phyloP scores from a whole-genome alignment of 2,113 vertebrate genomes.

The Lontra canadensis region DNA sequence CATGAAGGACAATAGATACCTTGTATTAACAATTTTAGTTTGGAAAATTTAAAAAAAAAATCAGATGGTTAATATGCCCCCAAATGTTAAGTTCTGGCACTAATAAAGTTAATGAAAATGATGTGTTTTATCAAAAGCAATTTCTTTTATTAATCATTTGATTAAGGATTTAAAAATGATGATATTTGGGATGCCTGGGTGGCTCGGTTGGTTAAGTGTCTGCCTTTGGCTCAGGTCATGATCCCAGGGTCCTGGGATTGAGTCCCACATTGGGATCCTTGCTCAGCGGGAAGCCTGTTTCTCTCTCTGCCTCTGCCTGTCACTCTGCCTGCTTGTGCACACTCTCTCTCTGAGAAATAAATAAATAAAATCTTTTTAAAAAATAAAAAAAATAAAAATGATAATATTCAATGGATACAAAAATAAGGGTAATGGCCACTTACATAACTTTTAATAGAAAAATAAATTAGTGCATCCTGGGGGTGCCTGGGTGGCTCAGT shows the following conservation, averaged over 20 bases:
- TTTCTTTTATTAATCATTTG: background rate
- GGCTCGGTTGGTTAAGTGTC: no score
- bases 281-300: no score
- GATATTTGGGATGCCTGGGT: background rate
- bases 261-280: no score
- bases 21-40: background rate
- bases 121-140: background rate
- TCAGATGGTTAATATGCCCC: background rate
- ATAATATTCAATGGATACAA: background rate
- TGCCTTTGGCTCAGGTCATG: no score
- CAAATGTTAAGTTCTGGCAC: background rate
- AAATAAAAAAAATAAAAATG: background rate
- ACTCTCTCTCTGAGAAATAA: no score
- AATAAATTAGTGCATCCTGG: background rate
- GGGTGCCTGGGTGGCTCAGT: no score
- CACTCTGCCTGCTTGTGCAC: no score
- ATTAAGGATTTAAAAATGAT: background rate
- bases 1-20: background rate
- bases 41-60: background rate
- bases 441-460: background rate
- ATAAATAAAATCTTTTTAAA: no score
- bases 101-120: background rate
- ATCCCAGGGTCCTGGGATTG: no score
- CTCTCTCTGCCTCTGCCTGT: no score
- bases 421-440: background rate